Percentiles rank a stretch among this genome's conserved stretches.
Conservation (phyloP, 30 jellyfish, hydroid and myxozoan genomes). For the Turritopsis rubra region DNA sequence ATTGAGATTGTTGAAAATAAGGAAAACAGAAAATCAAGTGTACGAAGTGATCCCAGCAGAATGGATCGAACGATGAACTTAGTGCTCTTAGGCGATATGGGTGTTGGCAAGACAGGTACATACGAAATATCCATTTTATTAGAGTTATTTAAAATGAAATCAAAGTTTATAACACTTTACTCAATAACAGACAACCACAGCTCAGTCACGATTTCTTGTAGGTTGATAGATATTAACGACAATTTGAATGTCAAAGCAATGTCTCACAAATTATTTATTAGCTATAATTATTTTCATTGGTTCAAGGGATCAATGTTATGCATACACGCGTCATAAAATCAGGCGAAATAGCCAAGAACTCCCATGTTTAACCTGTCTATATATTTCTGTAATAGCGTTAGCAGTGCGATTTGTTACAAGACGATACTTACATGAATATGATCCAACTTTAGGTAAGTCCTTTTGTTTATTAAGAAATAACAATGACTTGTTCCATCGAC, state of each 20-base stretch:
- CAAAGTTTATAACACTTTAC: not conserved
- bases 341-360: too few species aligned
- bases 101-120: conserved; percentile 84
- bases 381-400: conserved; percentile 42
- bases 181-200: too few species aligned
- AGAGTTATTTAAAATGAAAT: not conserved
- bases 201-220: too few species aligned
- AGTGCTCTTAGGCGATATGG: conserved; percentile 62
- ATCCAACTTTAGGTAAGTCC: conserved; percentile 68
- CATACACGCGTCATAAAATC: too few species aligned
- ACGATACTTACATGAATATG: conserved; percentile 86
- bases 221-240: too few species aligned
- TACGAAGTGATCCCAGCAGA: not conserved
- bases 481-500: not conserved
- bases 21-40: conserved; percentile 14
- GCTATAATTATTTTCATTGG: too few species aligned
- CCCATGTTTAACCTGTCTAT: too few species aligned
- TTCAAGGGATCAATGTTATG: not conserved
- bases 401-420: conserved; percentile 92
- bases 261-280: too few species aligned
- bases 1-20: conserved; percentile 2
- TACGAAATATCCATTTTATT: not conserved
- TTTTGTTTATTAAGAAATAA: not conserved
- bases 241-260: too few species aligned
- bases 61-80: conserved; percentile 34